Base-by-base conservation (phyloP, 2,888 invertebrate species). In the Liposcelis brunnea region DNA sequence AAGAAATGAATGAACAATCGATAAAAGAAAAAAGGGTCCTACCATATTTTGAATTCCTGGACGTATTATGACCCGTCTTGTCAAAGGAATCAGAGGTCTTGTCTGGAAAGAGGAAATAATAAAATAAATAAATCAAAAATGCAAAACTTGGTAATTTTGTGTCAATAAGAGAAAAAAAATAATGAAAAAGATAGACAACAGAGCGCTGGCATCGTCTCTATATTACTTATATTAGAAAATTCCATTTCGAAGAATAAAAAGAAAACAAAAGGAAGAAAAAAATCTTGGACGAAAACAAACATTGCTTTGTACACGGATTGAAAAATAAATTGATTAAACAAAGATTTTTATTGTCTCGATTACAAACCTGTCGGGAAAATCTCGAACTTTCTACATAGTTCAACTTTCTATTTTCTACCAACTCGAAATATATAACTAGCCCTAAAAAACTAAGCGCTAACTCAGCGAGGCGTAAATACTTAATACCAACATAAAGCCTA, bases 1-100 rank as follows among this genome's bases (percentile, higher is more conserved):
- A 42, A 38, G 34, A 44, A 50, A 42, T 42, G 49, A 47, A 47
- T n/a, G n/a, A 45, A 45, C 45, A 45, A 37, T 32, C 38, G 51
- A 50, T 11, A 59, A 52, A 43, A 46, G 50, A 51, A 51, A 43
- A n/a, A 46, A 49, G 16, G 40, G 40, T 19, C 42, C 33, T 42
- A 11, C 10, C 14, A 37, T 49, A 37, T 16, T 16, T 40, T 12
- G 12, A 33, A 21, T 26, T 12, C 14, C 11, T 40, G 15, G 40
- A 40, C 12, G 40, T 40, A 21, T 16, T 19, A 16, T 21, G 21
- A 40, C 40, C 21, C 19, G 21, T 14, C 40, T 40, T 40, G 40
- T 40, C 40, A 18, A 40, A 19, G 40, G 40, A 19, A 19, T 40
- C 19, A 40, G 40, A 40, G 40, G 40, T 40, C 40, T 40, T 40